Evolutionary conservation across 2,113 vertebrate species (phyloP).

Genomic region (Leptocoma aspasia): DNA sequence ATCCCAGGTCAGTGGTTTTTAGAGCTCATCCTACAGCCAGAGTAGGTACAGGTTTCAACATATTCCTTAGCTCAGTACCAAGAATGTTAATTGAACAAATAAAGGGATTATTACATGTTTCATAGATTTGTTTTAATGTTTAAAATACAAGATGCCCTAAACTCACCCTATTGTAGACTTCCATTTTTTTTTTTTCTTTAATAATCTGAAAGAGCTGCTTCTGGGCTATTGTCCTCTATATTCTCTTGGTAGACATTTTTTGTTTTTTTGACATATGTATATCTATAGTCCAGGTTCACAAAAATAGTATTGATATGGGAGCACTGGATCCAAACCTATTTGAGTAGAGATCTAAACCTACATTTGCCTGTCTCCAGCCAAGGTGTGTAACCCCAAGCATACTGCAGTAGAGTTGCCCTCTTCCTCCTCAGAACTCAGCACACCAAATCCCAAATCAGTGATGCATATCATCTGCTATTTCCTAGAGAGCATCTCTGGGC

Average conservation of each 20-base stretch:
- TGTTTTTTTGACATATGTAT: fast-evolving
- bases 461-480: neutral
- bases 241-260: neutral
- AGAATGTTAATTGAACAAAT: constrained; percentile 19
- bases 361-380: neutral
- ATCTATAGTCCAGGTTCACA: neutral
- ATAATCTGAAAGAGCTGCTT: neutral
- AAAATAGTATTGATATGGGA: neutral
- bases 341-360: neutral
- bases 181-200: neutral
- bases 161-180: neutral
- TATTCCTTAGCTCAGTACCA: neutral
- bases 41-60: neutral
- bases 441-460: neutral
- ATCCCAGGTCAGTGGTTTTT: neutral
- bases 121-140: neutral
- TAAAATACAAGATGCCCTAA: neutral
- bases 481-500: neutral
- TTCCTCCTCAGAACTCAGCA: neutral
- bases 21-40: neutral
- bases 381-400: neutral
- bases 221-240: neutral
- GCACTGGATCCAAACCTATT: neutral
- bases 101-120: neutral
- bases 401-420: neutral